Evolutionary conservation across 2,888 invertebrate species (phyloP), one percentile per base, ranked within the genome.

Genomic region (Ochlodes sylvanus): DNA sequence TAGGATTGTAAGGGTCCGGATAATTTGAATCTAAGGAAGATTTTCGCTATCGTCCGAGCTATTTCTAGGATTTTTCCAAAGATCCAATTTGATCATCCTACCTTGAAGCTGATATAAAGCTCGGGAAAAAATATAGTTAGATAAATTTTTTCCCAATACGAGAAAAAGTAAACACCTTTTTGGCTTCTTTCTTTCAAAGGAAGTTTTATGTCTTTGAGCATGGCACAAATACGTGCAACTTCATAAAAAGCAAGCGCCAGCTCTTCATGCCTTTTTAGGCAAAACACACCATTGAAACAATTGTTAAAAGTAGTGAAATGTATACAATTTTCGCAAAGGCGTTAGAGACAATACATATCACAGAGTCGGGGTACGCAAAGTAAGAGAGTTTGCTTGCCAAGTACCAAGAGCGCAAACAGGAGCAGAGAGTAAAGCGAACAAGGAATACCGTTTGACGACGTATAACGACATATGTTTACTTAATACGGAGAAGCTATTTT

Each of bases 351-450:
- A 88, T 87, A 85, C 75, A 80, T 84, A 83, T 84, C 86, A 85
- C 85, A 89, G 85, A 88, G 87, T 85, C 84, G 81, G 81, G 82
- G 81, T 79, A 84, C 79, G 85, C 82, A 85, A 87, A 89, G 85
- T 88, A 85, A 89, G 88, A 90, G 85, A 87, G 85, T 87, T 88
- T 85, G 85, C 85, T 82, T 83, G 84, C 83, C 86, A 86, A 87
- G 87, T 86, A 85, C 85, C 83, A 85, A 84, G 85, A 88, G 87
- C 86, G 88, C 89, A 90, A 90, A 90, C 87, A 89, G 74, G 81
- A 79, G 79, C 77, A 79, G 74, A 79, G 84, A 76, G 85, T 85
- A 85, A 88, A 86, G 84, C 86, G 87, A 84, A 80, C 82, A 80
- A 75, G 76, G 78, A 74, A 73, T 66, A 68, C 64, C 68, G 54